Evolutionary conservation across 2,797 vertebrate species (phyloP).

Genomic region (Paguma larvata): DNA sequence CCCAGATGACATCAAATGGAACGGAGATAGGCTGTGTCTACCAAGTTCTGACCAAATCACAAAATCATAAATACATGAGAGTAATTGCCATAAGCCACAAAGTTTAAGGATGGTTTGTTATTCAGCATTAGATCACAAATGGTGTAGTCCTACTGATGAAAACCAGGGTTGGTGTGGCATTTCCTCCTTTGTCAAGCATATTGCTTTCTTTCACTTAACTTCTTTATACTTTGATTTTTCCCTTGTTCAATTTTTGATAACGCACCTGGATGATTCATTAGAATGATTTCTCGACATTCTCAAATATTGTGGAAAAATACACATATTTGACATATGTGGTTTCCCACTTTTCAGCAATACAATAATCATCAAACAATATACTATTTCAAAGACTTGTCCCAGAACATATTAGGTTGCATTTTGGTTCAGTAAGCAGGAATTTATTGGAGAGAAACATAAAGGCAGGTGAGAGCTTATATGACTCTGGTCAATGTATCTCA

Average conservation of each 20-base stretch:
- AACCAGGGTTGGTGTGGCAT: background rate
- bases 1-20: background rate
- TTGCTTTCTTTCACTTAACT: background rate
- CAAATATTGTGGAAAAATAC: constrained; percentile 10
- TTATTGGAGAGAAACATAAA: background rate
- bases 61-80: background rate
- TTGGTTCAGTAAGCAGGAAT: background rate
- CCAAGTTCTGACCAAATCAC: background rate
- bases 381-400: constrained; percentile 16
- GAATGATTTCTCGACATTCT: background rate
- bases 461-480: background rate
- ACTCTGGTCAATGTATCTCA: background rate
- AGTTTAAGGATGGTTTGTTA: background rate
- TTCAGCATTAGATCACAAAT: background rate
- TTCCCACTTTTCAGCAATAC: background rate
- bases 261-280: background rate
- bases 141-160: background rate
- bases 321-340: background rate
- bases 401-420: background rate
- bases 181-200: background rate
- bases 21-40: background rate
- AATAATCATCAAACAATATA: background rate
- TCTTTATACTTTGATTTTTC: background rate
- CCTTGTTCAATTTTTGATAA: background rate
- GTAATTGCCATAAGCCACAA: background rate